These are phyloP conservation scores for Trissonchulus latispiculum DNA, from an alignment of 2,888 invertebrate species.

Conservation along the genomic window DNA sequence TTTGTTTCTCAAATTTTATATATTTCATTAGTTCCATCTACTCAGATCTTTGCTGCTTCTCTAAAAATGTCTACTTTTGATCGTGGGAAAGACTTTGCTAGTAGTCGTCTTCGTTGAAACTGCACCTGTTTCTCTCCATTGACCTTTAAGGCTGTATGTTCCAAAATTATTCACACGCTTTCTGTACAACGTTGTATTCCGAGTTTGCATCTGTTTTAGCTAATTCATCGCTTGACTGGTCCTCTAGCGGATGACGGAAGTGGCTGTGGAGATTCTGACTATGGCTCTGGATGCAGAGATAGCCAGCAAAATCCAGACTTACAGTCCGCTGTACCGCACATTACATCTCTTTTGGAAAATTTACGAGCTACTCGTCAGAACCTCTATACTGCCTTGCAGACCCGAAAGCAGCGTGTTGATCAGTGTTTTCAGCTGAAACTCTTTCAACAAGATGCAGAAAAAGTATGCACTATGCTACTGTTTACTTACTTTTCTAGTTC, in stretches of 20 bases:
- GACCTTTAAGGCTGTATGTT: too few relatives aligned
- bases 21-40: too few relatives aligned
- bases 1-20: too few relatives aligned
- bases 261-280: constrained; percentile 22
- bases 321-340: constrained; percentile 46
- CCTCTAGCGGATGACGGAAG: background rate
- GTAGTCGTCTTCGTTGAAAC: too few relatives aligned
- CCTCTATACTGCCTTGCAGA: constrained; percentile 83
- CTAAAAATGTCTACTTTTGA: too few relatives aligned
- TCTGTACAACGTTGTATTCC: too few relatives aligned
- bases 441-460: constrained; percentile 94
- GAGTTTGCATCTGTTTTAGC: constrained; percentile 17
- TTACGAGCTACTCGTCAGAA: constrained; percentile 56
- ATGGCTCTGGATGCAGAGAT: constrained; percentile 20
- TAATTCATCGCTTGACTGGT: constrained; percentile 22
- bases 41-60: too few relatives aligned
- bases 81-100: too few relatives aligned
- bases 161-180: too few relatives aligned
- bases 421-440: constrained; percentile 89
- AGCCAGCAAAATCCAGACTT: constrained; percentile 56
- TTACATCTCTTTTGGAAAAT: constrained; percentile 52
- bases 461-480: constrained; percentile 52
- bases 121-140: too few relatives aligned
- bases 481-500: background rate
- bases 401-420: constrained; percentile 82